These are phyloP conservation scores for Noctua comes DNA, from an alignment of 2,888 invertebrate species.

Conservation along the genomic window DNA sequence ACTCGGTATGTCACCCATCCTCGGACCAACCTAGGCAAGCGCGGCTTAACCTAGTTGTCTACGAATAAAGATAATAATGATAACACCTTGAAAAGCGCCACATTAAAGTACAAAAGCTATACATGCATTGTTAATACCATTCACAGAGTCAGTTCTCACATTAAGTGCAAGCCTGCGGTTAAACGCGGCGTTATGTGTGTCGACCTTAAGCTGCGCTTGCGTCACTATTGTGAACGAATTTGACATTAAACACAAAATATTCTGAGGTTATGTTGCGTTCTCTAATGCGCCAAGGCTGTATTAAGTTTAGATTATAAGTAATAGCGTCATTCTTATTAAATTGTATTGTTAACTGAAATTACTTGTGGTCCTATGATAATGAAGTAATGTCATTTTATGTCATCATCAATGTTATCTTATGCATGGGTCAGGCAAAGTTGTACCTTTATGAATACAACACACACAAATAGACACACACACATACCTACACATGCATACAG, in stretches of 20 bases:
- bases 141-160: slow-evolving; percentile 46
- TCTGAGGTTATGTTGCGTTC: slow-evolving; percentile 73
- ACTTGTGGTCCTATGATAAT: neutral
- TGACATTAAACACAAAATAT: slow-evolving; percentile 75
- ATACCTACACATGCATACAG: too few relatives aligned
- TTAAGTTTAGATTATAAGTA: slow-evolving; percentile 47
- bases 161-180: slow-evolving; percentile 38
- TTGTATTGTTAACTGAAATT: neutral
- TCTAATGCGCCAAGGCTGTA: slow-evolving; percentile 55
- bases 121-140: slow-evolving; percentile 37
- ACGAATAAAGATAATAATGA: neutral
- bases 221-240: slow-evolving; percentile 69
- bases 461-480: too few relatives aligned
- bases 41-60: neutral
- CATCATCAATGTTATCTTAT: neutral
- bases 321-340: slow-evolving; percentile 21
- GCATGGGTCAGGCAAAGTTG: too few relatives aligned
- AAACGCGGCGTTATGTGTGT: slow-evolving; percentile 36
- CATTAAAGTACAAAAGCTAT: slow-evolving; percentile 9
- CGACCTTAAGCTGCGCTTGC: slow-evolving; percentile 62
- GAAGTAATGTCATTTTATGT: neutral
- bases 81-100: slow-evolving; percentile 1
- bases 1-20: neutral
- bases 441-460: too few relatives aligned
- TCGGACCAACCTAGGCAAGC: too few relatives aligned